Evolutionary conservation across 2,888 invertebrate genomes (phyloP), one percentile per base, ranked within the genome.

Genomic region (Synanthedon formicaeformis): DNA sequence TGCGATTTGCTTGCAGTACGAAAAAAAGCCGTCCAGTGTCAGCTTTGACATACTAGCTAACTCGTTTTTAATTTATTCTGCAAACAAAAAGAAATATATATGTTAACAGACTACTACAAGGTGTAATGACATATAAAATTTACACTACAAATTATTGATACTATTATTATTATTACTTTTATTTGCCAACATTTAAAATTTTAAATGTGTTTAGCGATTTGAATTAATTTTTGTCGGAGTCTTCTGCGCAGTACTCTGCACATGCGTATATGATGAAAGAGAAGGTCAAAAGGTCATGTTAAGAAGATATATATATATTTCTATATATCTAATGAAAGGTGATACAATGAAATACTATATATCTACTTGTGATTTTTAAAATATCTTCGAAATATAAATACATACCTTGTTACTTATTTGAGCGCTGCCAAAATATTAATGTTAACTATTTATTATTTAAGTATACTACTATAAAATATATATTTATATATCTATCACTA

Each of bases 1-100:
- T 66, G 88, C 88, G 69, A 88, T 86, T 80, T 85, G 86, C 82
- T 88, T 88, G 87, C 88, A 88, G 86, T 88, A 88, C 66, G 86
- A 84, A 81, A 83, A 87, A 82, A 88, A 87, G 75, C 87, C 84
- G 78, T 88, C 88, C 82, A 88, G 70, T 64, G 80, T 84, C 68
- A 86, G 75, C 75, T 88, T 88, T 71, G 88, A 87, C 86, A 87
- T 86, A 66, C 70, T 71, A 59, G 68, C 68, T 76, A 75, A 75
- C 75, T 73, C 76, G 73, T 75, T 64, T 71, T 71, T 70, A 72
- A 66, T 85, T 70, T 70, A 72, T 67, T 86, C 86, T 86, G 86
- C 69, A 80, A 81, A 84, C 69, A 82, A 76, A 83, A 73, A 78
- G 79, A 69, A 69, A 60, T 63, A 60, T 62, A 61, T 51, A 52